Evolutionary conservation across 2,888 invertebrate species (phyloP).

Genomic region (Trichacis sp.): DNA sequence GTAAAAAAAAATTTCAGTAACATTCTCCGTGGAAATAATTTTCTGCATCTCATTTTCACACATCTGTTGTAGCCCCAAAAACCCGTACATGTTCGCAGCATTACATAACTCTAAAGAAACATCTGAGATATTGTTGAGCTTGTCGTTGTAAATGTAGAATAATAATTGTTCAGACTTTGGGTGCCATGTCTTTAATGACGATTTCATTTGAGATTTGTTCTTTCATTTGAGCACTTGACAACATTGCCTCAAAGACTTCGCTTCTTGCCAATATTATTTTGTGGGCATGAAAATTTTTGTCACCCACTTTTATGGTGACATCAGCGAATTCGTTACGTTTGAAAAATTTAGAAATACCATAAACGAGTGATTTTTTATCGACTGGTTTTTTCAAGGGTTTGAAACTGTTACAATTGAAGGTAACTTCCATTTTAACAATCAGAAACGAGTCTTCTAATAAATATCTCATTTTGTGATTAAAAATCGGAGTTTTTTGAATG

Average conservation of each 20-base stretch:
- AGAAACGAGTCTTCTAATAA: too few species aligned
- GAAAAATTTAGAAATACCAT: too few species aligned
- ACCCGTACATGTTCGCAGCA: background rate
- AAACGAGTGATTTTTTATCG: too few species aligned
- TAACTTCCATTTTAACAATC: too few species aligned
- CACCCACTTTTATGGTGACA: background rate
- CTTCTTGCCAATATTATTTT: background rate
- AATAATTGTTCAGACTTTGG: background rate
- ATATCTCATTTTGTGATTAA: too few species aligned
- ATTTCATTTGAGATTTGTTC: background rate
- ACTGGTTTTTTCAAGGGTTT: too few species aligned
- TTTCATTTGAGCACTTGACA: background rate
- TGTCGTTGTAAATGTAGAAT: background rate
- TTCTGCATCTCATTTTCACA: background rate
- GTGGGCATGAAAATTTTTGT: background rate
- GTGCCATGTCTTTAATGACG: background rate
- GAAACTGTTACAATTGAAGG: too few species aligned
- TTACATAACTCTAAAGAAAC: background rate
- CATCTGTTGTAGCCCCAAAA: background rate
- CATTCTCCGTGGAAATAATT: too few species aligned
- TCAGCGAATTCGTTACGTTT: too few species aligned
- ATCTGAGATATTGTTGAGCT: background rate
- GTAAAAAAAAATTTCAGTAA: too few species aligned
- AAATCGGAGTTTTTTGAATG: too few species aligned
- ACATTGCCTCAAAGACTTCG: background rate